A percentile compares a stretch with the other conserved stretches of the same genome.
Conservation (phyloP, 2,113 vertebrate species). For the Cariama cristata region DNA sequence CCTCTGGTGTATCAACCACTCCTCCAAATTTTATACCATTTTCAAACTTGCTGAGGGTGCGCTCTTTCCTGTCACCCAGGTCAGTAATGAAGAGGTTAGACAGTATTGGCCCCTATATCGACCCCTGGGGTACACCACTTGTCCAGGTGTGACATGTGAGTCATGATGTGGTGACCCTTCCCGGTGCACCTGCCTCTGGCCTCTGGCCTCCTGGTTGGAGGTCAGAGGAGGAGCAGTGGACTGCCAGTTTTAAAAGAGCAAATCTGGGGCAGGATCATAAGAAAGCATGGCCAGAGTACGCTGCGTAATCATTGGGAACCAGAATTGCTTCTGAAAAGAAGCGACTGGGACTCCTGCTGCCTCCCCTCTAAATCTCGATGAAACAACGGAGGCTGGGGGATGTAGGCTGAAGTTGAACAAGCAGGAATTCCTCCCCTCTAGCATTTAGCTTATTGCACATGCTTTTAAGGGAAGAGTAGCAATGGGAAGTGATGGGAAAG, state of each 20-base stretch:
- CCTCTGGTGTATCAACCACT: background rate
- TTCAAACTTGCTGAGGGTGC: background rate
- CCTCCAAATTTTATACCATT: background rate
- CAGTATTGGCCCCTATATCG: accelerated
- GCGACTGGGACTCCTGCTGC: accelerated
- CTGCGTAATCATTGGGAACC: accelerated
- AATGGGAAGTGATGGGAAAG: background rate
- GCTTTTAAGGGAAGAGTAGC: background rate
- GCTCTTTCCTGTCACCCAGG: background rate
- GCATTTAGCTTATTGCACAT: background rate
- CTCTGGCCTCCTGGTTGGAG: background rate
- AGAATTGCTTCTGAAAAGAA: background rate
- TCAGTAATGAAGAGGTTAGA: background rate
- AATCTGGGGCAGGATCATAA: background rate
- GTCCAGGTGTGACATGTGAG: accelerated
- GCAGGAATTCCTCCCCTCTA: background rate
- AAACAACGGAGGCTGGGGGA: background rate
- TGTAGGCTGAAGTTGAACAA: background rate
- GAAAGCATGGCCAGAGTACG: background rate
- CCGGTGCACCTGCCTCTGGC: background rate
- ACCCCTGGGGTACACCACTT: background rate
- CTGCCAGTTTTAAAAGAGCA: background rate
- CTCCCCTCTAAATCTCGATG: background rate
- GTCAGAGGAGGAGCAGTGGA: background rate
- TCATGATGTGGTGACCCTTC: background rate